These are phyloP conservation scores for Drosophila tanythrix DNA, from an alignment of 2,888 invertebrate genomes.

Conservation along the genomic window DNA sequence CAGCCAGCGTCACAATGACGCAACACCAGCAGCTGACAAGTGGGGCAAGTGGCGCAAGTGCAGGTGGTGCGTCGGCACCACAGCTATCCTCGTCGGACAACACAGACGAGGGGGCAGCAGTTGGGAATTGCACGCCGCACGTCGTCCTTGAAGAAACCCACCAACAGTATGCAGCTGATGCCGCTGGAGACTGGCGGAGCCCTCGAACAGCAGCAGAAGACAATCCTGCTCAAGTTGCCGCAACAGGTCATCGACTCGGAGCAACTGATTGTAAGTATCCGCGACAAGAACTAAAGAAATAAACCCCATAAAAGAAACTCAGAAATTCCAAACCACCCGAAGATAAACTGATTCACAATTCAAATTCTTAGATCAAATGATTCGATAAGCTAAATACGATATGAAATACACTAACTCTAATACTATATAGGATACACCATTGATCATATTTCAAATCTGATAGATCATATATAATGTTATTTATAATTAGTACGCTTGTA, in stretches of 20 bases:
- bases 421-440: constrained; percentile 7
- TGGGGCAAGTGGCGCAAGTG: constrained; percentile 37
- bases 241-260: constrained; percentile 83
- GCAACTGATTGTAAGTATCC: constrained; percentile 83
- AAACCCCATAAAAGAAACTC: constrained; percentile 1
- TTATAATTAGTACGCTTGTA: background rate
- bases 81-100: constrained; percentile 84
- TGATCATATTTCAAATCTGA: background rate
- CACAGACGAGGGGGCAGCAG: constrained; percentile 73
- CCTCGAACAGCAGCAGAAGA: constrained; percentile 81
- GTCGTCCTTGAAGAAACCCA: constrained; percentile 80
- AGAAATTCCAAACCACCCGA: constrained; percentile 29
- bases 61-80: constrained; percentile 3
- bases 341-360: constrained; percentile 21
- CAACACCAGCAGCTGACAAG: constrained; percentile 18
- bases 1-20: constrained; percentile 38
- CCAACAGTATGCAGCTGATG: constrained; percentile 56
- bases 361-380: constrained; percentile 10
- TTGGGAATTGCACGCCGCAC: constrained; percentile 48
- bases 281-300: background rate
- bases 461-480: background rate
- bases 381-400: constrained; percentile 2
- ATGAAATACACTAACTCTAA: background rate
- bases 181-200: constrained; percentile 49
- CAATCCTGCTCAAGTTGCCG: constrained; percentile 84